Percentiles rank a stretch among this genome's conserved stretches.
These are phyloP conservation scores for Caenorhabditis sp. DNA, from an alignment of 2,888 invertebrate genomes.

Conservation along the genomic window DNA sequence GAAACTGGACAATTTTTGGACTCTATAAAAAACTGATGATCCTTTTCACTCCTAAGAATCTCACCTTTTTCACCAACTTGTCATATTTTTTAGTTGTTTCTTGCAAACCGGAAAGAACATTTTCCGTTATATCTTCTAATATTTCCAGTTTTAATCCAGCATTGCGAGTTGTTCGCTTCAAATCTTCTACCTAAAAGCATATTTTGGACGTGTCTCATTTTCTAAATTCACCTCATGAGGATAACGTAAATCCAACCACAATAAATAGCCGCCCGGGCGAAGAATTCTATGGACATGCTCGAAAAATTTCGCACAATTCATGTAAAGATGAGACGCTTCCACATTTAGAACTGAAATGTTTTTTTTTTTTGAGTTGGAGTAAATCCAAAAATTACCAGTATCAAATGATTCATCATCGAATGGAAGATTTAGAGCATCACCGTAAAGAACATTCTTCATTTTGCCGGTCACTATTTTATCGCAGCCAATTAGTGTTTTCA, in stretches of 20 bases:
- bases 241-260: conserved; percentile 60
- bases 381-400: conserved; percentile 7
- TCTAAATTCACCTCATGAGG: conserved; percentile 49
- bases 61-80: conserved; percentile 46
- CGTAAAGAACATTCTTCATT: conserved; percentile 25
- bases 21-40: conserved; percentile 48
- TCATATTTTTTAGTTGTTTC: conserved; percentile 55
- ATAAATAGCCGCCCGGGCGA: conserved; percentile 49
- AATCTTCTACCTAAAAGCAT: conserved; percentile 15
- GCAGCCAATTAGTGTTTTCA: conserved; percentile 43
- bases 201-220: neutral
- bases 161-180: conserved; percentile 18
- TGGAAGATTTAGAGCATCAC: conserved; percentile 53
- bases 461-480: conserved; percentile 35
- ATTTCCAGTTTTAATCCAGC: conserved; percentile 38
- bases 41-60: too few species aligned
- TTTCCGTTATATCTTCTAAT: conserved; percentile 47
- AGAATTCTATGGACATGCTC: conserved; percentile 54
- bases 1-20: conserved; percentile 50
- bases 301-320: conserved; percentile 46
- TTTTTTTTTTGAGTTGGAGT: neutral
- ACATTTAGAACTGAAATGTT: conserved; percentile 54
- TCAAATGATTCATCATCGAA: conserved; percentile 31
- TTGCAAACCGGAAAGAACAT: conserved; percentile 52
- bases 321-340: conserved; percentile 62